Conservation (phyloP, 2,888 invertebrate genomes). For the Orthonychiurus folsomi region DNA sequence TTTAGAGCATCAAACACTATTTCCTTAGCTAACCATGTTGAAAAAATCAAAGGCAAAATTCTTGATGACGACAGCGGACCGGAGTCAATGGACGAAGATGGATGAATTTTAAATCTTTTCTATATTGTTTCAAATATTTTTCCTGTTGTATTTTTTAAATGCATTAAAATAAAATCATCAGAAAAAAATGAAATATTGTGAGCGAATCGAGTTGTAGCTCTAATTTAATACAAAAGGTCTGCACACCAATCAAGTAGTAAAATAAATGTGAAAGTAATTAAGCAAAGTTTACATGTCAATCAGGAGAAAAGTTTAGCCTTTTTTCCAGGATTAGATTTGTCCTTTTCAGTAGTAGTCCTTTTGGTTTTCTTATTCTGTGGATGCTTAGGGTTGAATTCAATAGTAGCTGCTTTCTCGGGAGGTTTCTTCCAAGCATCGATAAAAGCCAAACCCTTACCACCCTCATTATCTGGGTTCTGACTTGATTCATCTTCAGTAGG, state of each 20-base stretch:
- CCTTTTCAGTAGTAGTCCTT: conserved; percentile 19
- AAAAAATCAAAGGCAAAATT: conserved; percentile 11
- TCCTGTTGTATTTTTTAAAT: neutral
- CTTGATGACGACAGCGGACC: conserved; percentile 17
- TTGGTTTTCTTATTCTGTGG: conserved; percentile 20
- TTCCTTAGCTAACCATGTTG: neutral
- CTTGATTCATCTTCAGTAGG: conserved; percentile 10
- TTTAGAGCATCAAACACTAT: too few relatives aligned
- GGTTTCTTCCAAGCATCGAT: conserved; percentile 39
- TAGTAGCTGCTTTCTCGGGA: conserved; percentile 24
- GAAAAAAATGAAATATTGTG: too few relatives aligned
- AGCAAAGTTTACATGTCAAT: neutral
- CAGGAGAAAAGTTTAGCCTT: neutral
- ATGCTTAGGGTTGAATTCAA: conserved; percentile 31
- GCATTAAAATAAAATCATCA: neutral
- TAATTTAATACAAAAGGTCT: neutral
- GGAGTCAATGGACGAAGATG: conserved; percentile 36
- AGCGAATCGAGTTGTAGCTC: too few relatives aligned
- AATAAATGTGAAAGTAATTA: conserved; percentile 2
- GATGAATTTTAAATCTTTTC: neutral
- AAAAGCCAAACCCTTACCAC: conserved; percentile 24
- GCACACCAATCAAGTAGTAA: neutral
- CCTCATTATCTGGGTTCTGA: conserved; percentile 10
- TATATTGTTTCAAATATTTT: neutral
- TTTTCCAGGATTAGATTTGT: conserved; percentile 13